Conservation (phyloP, 2,797 vertebrate genomes). For the Acanthornis magna region DNA sequence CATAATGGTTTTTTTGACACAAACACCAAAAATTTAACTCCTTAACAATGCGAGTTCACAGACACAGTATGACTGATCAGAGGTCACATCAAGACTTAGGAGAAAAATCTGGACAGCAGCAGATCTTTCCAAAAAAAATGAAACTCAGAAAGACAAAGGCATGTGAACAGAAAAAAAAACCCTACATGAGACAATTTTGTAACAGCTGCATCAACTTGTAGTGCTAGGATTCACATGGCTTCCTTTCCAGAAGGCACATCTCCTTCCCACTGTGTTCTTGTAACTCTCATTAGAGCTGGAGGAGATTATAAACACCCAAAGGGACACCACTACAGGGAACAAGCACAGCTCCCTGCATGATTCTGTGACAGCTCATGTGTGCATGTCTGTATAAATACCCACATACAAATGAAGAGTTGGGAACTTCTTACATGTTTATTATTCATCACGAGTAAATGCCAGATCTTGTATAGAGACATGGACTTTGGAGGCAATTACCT, state of each 20-base stretch:
- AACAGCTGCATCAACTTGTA: neutral
- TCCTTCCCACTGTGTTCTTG: neutral
- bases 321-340: neutral
- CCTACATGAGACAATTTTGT: neutral
- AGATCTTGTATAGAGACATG: neutral
- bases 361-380: neutral
- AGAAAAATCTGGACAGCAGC: neutral
- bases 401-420: neutral
- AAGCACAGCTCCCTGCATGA: neutral
- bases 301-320: neutral
- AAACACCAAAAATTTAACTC: neutral
- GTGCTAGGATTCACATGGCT: conserved; percentile 12
- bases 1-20: neutral
- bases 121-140: neutral
- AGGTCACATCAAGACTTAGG: neutral
- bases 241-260: neutral
- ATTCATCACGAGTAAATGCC: neutral
- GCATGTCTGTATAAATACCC: neutral
- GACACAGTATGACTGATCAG: neutral
- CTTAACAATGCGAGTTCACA: neutral
- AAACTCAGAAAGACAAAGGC: neutral
- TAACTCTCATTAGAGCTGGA: neutral
- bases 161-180: neutral
- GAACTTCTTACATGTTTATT: neutral
- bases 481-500: neutral